Evolutionary conservation across 2,797 vertebrate genomes (phyloP).

Genomic region (Tamandua tetradactyla): DNA sequence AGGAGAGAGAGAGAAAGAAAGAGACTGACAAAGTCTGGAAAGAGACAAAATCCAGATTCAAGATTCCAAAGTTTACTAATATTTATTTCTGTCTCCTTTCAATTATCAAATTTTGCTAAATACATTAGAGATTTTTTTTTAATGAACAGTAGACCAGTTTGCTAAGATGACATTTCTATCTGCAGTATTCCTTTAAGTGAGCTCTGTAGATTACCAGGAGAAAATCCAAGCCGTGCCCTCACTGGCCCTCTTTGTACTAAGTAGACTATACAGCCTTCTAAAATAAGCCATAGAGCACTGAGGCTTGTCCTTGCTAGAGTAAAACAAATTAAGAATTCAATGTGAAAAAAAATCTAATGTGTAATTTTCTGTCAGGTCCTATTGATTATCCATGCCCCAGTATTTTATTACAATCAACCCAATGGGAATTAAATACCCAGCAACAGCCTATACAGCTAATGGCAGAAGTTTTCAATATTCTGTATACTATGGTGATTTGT

Average conservation of each 20-base stretch:
- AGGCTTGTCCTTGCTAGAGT: conserved; percentile 69
- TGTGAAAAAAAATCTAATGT: neutral
- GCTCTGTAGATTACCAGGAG: neutral
- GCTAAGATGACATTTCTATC: neutral
- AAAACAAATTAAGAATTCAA: conserved; percentile 72
- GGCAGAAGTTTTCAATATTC: conserved; percentile 80
- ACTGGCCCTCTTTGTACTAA: neutral
- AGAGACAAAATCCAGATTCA: conserved; percentile 28
- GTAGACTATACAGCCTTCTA: neutral
- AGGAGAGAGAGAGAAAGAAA: fast-evolving
- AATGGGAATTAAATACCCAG: conserved; percentile 79
- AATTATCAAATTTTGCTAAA: conserved; percentile 27
- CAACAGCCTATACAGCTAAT: conserved; percentile 83
- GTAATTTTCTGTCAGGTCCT: conserved; percentile 73
- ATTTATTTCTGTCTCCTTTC: neutral
- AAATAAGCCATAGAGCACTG: conserved; percentile 66
- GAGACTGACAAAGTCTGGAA: neutral
- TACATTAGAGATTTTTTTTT: neutral
- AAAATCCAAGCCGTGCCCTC: neutral
- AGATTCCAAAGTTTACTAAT: neutral
- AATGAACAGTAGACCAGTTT: neutral
- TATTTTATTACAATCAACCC: conserved; percentile 84
- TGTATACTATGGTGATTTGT: conserved; percentile 77
- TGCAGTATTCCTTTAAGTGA: neutral
- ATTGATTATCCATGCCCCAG: conserved; percentile 73